Evolutionary conservation across 2,888 invertebrate genomes (phyloP).

Genomic region (Cremastinae sp.): DNA sequence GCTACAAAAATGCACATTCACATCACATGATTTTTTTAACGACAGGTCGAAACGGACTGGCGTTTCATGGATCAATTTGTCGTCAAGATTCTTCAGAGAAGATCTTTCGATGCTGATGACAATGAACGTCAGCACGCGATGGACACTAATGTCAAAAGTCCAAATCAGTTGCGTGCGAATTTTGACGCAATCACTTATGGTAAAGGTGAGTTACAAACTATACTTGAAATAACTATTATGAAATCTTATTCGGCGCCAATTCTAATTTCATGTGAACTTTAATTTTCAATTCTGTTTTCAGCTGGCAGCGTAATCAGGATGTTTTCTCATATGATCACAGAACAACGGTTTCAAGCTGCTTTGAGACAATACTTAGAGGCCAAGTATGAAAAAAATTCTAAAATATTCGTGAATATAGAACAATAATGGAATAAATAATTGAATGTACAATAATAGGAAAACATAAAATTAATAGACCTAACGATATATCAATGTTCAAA

Average conservation of each 20-base stretch:
- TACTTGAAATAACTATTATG: too few relatives aligned
- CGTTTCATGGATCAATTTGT: slow-evolving; percentile 82
- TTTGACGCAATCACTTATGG: slow-evolving; percentile 84
- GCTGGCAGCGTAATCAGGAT: slow-evolving; percentile 83
- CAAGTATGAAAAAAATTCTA: slow-evolving; percentile 61
- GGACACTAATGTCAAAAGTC: slow-evolving; percentile 80
- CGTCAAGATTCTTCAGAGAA: slow-evolving; percentile 79
- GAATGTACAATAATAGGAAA: slow-evolving; percentile 44
- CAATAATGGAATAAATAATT: slow-evolving; percentile 76
- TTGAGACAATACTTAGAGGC: slow-evolving; percentile 66
- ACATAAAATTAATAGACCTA: neutral
- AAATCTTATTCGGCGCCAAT: too few relatives aligned
- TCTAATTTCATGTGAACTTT: neutral
- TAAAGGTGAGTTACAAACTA: slow-evolving; percentile 80
- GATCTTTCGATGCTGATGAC: slow-evolving; percentile 78
- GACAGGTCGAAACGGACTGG: slow-evolving; percentile 62
- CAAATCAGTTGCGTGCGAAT: slow-evolving; percentile 80
- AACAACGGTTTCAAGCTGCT: slow-evolving; percentile 79
- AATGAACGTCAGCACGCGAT: slow-evolving; percentile 81
- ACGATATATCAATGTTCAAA: too few relatives aligned
- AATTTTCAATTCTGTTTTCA: slow-evolving; percentile 56
- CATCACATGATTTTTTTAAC: neutral
- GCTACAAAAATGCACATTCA: too few relatives aligned
- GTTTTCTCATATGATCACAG: slow-evolving; percentile 81
- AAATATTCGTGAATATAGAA: slow-evolving; percentile 68